Evolutionary conservation across 2,888 invertebrate genomes (phyloP).

Genomic region (Glaucopsyche alexis): DNA sequence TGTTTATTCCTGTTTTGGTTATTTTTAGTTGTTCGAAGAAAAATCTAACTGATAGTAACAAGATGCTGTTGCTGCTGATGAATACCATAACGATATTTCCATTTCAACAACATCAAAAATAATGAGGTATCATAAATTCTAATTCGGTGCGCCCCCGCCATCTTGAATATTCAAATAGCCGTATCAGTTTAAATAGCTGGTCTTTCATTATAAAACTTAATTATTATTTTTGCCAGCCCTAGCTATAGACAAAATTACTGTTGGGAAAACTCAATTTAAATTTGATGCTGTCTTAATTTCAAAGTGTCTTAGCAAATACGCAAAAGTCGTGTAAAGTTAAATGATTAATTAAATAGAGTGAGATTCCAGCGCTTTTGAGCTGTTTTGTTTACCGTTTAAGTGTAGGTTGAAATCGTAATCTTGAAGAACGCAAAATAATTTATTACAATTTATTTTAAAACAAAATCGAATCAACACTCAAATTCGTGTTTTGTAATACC

Average conservation of each 20-base stretch:
- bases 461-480: neutral
- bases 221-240: constrained; percentile 66
- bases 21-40: too few relatives aligned
- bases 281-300: constrained; percentile 61
- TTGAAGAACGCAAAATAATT: neutral
- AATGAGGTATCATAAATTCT: constrained; percentile 18
- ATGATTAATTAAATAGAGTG: constrained; percentile 53
- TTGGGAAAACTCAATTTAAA: constrained; percentile 69
- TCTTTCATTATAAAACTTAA: constrained; percentile 52
- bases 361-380: constrained; percentile 10
- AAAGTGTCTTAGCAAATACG: constrained; percentile 48
- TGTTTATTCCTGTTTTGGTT: too few relatives aligned
- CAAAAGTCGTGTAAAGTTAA: constrained; percentile 46
- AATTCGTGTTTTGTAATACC: neutral
- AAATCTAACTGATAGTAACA: too few relatives aligned
- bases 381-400: neutral
- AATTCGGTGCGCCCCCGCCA: neutral
- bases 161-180: constrained; percentile 30
- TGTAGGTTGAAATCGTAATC: neutral
- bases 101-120: constrained; percentile 15
- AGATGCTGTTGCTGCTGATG: neutral
- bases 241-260: constrained; percentile 59
- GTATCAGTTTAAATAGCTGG: constrained; percentile 41
- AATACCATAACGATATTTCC: neutral
- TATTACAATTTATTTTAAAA: neutral